Percentiles rank a stretch among this genome's conserved stretches.
phyloP scores from a whole-genome alignment of 2,888 invertebrate genomes.

The Limulus polyphemus region DNA sequence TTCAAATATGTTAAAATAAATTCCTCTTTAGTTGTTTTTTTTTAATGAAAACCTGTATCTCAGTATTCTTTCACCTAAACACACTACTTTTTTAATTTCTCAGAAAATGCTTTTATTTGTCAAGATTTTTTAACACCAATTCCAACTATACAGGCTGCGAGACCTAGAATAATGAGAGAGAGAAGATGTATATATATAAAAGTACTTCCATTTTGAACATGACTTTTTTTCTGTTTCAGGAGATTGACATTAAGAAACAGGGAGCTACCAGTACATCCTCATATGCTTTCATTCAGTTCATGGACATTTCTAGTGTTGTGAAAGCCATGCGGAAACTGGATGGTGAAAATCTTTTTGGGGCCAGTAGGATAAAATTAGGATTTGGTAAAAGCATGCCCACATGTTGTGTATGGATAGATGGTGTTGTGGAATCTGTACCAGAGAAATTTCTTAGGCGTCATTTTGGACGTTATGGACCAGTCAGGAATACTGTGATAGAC shows the following conservation, averaged over 20 bases:
- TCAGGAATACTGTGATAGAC: constrained; percentile 63
- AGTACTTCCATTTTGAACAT: too few relatives aligned
- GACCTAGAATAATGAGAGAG: too few relatives aligned
- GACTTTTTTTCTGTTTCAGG: constrained; percentile 41
- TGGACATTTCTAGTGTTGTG: constrained; percentile 90
- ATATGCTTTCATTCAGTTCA: constrained; percentile 95
- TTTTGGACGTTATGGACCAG: constrained; percentile 65
- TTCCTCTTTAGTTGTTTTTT: too few relatives aligned
- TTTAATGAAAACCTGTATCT: too few relatives aligned
- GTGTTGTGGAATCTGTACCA: constrained; percentile 62
- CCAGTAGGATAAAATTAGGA: constrained; percentile 83
- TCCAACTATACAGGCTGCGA: too few relatives aligned
- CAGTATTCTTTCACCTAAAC: too few relatives aligned
- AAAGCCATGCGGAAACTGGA: constrained; percentile 83
- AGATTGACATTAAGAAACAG: constrained; percentile 96
- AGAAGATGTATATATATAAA: too few relatives aligned
- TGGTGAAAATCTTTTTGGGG: constrained; percentile 73
- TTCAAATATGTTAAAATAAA: too few relatives aligned
- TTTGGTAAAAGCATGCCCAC: constrained; percentile 96
- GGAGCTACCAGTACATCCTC: constrained; percentile 53
- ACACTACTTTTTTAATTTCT: too few relatives aligned
- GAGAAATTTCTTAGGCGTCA: constrained; percentile 77
- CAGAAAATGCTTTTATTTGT: too few relatives aligned
- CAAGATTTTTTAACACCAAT: too few relatives aligned
- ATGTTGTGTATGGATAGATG: constrained; percentile 91